Conservation (phyloP, 2,888 invertebrate genomes). For the Opisthograptis luteolata region DNA sequence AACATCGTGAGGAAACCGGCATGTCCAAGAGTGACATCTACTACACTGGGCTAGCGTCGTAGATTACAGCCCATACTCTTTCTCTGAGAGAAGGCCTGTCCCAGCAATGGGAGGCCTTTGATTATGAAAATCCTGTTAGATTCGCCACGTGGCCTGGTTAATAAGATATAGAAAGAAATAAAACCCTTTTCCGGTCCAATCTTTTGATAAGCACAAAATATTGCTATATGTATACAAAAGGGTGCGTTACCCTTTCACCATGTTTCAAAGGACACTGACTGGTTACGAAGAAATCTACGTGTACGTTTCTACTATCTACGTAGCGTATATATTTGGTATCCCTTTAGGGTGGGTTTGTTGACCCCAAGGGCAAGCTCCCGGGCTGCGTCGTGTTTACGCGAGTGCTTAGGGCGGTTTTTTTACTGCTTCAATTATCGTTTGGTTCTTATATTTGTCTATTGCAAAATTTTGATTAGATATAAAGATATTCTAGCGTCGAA, state of each 20-base stretch:
- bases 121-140: too few species aligned
- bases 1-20: too few species aligned
- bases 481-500: not conserved
- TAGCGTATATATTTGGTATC: constrained; percentile 20
- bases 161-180: not conserved
- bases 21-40: too few species aligned
- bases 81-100: too few species aligned
- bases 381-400: not conserved
- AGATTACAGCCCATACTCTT: too few species aligned
- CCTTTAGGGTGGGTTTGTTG: constrained; percentile 29
- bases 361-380: constrained; percentile 28
- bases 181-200: not conserved
- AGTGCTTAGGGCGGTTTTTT: not conserved
- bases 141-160: too few species aligned
- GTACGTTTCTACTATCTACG: too few species aligned
- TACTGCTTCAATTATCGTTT: not conserved
- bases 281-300: constrained; percentile 9
- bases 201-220: constrained; percentile 5
- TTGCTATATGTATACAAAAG: constrained; percentile 6
- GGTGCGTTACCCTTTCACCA: constrained; percentile 32
- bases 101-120: too few species aligned
- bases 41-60: too few species aligned
- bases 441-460: not conserved
- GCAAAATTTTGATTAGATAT: not conserved
- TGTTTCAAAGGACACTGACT: constrained; percentile 30